These are phyloP conservation scores for Morpho helenor DNA, from an alignment of 2,888 invertebrate genomes.

Conservation along the genomic window DNA sequence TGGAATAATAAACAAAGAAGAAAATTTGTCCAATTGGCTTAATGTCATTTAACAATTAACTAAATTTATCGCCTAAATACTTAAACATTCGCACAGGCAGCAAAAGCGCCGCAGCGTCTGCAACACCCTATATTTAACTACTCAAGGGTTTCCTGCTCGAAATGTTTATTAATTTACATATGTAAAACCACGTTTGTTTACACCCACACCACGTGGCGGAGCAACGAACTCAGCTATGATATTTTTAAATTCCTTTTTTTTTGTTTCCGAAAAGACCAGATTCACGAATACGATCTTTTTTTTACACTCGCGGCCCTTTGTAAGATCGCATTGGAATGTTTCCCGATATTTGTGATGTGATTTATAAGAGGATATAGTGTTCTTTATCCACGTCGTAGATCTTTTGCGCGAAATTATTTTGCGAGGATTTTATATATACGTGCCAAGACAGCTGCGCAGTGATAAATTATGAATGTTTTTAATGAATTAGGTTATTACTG, in stretches of 20 bases:
- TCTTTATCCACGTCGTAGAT: too few relatives aligned
- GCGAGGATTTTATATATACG: too few relatives aligned
- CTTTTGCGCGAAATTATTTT: too few relatives aligned
- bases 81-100: constrained; percentile 58
- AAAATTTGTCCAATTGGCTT: too few relatives aligned
- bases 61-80: constrained; percentile 35
- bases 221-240: constrained; percentile 51
- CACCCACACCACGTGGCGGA: constrained; percentile 59
- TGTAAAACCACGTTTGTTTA: constrained; percentile 61
- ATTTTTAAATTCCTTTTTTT: constrained; percentile 32
- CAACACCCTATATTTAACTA: constrained; percentile 66
- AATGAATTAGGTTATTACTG: too few relatives aligned
- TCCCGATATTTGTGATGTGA: not conserved
- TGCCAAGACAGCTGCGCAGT: too few relatives aligned
- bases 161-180: constrained; percentile 70
- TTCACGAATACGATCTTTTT: constrained; percentile 10
- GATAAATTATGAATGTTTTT: too few relatives aligned
- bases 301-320: not conserved
- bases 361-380: not conserved
- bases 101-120: constrained; percentile 47
- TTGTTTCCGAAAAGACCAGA: constrained; percentile 12
- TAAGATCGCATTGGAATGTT: not conserved
- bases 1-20: too few relatives aligned
- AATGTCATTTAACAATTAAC: too few relatives aligned
- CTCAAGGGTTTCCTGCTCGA: constrained; percentile 69